These are phyloP conservation scores for Pholis gunnellus DNA, from an alignment of 2,113 vertebrate genomes.

Conservation along the genomic window DNA sequence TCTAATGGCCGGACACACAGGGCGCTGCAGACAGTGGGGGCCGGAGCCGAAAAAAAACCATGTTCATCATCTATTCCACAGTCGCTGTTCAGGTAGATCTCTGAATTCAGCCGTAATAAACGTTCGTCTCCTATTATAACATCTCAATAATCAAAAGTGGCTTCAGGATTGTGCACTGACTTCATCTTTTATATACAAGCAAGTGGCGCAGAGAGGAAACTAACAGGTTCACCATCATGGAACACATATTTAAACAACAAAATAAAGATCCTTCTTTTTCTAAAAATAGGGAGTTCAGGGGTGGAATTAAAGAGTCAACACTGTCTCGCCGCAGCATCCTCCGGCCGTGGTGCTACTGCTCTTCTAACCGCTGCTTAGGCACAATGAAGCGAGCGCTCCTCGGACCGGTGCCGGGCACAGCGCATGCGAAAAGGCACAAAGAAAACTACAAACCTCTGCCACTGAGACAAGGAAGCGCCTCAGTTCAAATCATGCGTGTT, in stretches of 20 bases:
- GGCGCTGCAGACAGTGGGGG: slow-evolving; percentile 71
- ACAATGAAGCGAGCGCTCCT: slow-evolving; percentile 42
- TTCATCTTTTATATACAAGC: neutral
- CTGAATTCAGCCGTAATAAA: slow-evolving; percentile 27
- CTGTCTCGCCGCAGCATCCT: slow-evolving; percentile 55
- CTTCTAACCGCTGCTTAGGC: slow-evolving; percentile 52
- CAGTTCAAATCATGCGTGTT: slow-evolving; percentile 50
- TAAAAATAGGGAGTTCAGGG: slow-evolving; percentile 39
- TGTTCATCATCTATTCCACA: neutral
- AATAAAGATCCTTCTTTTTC: slow-evolving; percentile 2
- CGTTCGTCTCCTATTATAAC: neutral
- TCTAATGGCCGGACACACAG: slow-evolving; percentile 78
- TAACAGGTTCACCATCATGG: slow-evolving; percentile 16
- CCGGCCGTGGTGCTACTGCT: slow-evolving; percentile 41
- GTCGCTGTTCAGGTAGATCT: slow-evolving; percentile 38
- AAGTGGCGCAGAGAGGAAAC: neutral
- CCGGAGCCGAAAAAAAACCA: slow-evolving; percentile 42
- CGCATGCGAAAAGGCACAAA: slow-evolving; percentile 35
- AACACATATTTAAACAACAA: neutral
- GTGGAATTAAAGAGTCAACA: slow-evolving; percentile 44
- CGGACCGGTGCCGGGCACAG: slow-evolving; percentile 23
- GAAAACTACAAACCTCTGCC: slow-evolving; percentile 60
- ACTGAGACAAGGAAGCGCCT: slow-evolving; percentile 68
- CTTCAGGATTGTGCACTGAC: slow-evolving; percentile 3
- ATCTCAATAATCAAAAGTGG: neutral